Base-by-base conservation (phyloP, 1,140 invertebrate species). In the Anastrepha ludens region DNA sequence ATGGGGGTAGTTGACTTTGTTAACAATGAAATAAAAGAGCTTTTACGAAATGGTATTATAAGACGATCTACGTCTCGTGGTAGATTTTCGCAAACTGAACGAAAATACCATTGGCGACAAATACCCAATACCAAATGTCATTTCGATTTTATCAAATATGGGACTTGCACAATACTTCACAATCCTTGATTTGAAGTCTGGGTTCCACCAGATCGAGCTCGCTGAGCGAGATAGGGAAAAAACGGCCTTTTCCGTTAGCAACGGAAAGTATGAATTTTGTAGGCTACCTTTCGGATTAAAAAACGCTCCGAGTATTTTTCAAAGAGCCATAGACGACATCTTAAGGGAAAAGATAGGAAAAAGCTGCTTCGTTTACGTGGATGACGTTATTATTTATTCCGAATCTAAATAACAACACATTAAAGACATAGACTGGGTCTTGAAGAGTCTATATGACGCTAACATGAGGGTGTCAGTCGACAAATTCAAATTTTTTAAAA, bases 101-200 rank as follows among this genome's bases (percentile, higher is more conserved):
- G 29, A 29, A 29, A 29, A 29, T 29, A 93, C 92, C 13, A 89
- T 93, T 59, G 90, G 89, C n/a, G 94, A 95, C 87, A 88, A 88
- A 41, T 94, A 91, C 89, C 94, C 94, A 2, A 87, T 95, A 8
- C 94, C 94, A 20, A 90, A 91, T 17, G 93, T 95, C 13, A 91
- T 93, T 39, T 47, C 39, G 6, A 44, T 90, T 39, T 88, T 95
- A 17, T 91, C 93, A 86, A 87, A 88, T 7, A 67, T 94, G 60
- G 90, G 89, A 17, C 90, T 90, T 4, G 88, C 90, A 6, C 88
- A 89, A 62, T 91, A 90, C 64, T 94, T 94, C 87, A 90, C 91
- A 1, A 90, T 90, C 0, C 86, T 95, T 6, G 94, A 94, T 90
- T 67, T 94, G 11, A 87, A 87, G 0, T 90, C 88, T 60, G 94